Conservation (phyloP, 2,888 invertebrate species). For the Chaitophorus viminalis region DNA sequence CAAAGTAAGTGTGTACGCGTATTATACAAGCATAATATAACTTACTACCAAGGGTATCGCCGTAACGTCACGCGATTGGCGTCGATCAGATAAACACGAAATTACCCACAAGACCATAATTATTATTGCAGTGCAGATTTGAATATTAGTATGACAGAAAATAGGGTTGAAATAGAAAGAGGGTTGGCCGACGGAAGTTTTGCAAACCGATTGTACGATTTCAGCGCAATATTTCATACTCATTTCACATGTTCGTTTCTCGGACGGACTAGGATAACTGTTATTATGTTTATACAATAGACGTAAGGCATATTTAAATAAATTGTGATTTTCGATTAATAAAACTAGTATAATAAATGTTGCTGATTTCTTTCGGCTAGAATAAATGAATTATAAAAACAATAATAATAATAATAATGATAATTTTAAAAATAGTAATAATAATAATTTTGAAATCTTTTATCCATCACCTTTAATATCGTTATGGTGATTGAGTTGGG, state of each 20-base stretch:
- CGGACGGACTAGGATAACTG: background rate
- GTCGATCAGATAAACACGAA: constrained; percentile 49
- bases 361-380: no score
- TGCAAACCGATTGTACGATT: constrained; percentile 8
- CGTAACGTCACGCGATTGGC: constrained; percentile 43
- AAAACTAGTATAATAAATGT: no score
- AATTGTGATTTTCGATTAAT: no score
- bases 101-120: constrained; percentile 35
- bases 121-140: constrained; percentile 19
- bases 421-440: no score
- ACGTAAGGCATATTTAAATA: no score
- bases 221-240: background rate
- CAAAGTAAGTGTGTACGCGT: background rate
- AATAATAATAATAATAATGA: no score
- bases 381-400: no score
- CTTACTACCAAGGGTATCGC: background rate
- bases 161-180: background rate
- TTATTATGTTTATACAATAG: no score
- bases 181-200: background rate
- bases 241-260: background rate
- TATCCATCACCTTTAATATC: no score
- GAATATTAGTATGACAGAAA: background rate
- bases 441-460: no score
- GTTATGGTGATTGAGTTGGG: no score
- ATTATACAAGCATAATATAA: background rate